These are phyloP conservation scores for Saccostrea echinata DNA, from an alignment of 1,140 invertebrate species.

Conservation along the genomic window DNA sequence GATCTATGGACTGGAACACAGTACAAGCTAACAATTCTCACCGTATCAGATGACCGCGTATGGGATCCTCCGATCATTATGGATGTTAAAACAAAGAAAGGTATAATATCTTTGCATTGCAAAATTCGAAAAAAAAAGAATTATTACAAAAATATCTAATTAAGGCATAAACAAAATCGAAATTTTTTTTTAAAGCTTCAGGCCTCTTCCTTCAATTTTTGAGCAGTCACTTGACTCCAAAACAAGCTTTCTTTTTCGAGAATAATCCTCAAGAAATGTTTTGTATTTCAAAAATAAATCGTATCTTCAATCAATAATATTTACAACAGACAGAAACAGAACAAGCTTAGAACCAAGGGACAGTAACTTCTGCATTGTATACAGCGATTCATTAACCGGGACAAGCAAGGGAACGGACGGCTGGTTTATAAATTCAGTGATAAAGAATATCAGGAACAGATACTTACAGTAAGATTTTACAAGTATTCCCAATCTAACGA, in stretches of 20 bases:
- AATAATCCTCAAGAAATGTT: no score
- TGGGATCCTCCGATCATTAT: slow-evolving; percentile 14
- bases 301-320: not conserved
- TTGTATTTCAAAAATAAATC: no score
- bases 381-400: not conserved
- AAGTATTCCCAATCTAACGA: no score
- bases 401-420: not conserved
- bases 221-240: no score
- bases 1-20: not conserved
- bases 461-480: not conserved
- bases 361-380: not conserved
- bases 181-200: no score
- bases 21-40: slow-evolving; percentile 18
- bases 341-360: not conserved
- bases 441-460: not conserved
- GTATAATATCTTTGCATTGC: not conserved
- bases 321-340: not conserved
- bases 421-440: not conserved
- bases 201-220: no score
- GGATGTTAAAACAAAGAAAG: slow-evolving; percentile 16
- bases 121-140: not conserved
- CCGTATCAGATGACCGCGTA: not conserved
- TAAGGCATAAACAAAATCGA: no score
- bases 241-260: no score
- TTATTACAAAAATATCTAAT: no score